A percentile compares a stretch with the other conserved stretches of the same genome.
Evolutionary conservation across 2,797 vertebrate species (phyloP).

Genomic region (Trematomus bernacchii): DNA sequence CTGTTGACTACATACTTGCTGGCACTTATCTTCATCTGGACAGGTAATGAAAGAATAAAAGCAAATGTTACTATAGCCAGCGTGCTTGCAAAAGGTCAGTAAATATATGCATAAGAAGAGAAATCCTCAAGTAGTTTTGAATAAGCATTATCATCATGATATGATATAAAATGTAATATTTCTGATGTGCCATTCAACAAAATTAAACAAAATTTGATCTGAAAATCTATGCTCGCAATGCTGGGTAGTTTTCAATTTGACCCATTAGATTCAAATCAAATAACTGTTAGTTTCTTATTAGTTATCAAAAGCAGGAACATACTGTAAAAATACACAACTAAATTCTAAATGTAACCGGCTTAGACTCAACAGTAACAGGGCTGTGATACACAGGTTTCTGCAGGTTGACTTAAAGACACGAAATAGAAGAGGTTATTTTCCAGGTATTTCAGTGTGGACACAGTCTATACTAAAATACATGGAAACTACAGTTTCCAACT

Average conservation of each 20-base stretch:
- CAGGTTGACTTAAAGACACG: no score
- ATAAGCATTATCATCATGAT: neutral
- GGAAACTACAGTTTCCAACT: neutral
- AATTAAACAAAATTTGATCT: neutral
- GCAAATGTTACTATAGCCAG: neutral
- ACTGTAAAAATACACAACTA: neutral
- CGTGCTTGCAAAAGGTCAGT: neutral
- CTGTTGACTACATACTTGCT: slow-evolving; percentile 30
- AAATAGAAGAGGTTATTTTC: neutral
- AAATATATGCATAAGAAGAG: neutral
- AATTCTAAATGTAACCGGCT: neutral
- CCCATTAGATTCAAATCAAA: neutral
- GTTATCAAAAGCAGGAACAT: neutral
- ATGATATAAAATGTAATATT: neutral
- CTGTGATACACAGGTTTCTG: neutral
- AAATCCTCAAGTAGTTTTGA: neutral
- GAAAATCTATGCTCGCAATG: neutral
- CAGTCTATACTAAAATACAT: neutral
- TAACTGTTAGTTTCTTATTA: neutral
- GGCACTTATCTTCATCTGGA: slow-evolving; percentile 38
- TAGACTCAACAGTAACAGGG: neutral
- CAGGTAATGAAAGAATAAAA: slow-evolving; percentile 48
- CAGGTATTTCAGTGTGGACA: neutral
- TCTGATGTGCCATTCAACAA: neutral
- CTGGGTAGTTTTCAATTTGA: neutral